Base-by-base conservation (phyloP, 2,888 invertebrate genomes). In the Nebria salina region DNA sequence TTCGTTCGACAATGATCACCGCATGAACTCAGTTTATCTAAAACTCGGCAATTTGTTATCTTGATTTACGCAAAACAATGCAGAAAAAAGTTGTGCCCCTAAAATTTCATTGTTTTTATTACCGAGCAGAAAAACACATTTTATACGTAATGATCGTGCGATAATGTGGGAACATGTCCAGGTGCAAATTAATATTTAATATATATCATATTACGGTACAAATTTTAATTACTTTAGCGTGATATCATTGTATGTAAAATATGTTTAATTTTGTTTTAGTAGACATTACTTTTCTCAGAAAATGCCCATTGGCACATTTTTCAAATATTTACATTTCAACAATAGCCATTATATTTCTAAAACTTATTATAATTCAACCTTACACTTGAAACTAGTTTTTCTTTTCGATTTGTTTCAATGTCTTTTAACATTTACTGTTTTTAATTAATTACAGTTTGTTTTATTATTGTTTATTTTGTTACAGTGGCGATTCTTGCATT, bases 401-500 rank as follows among this genome's bases (percentile, higher is more conserved):
- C 2, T 1, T 34, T 34, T 34, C 5, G 34, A 34, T 34, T 2
- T 34, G 0, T 65, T n/a, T 66, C 2, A n/a, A 66, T 15, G 15
- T 66, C 26, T 15, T 70, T 26, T 13, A 8, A 70, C 9, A 20
- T 34, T 3, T 15, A 0, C 20, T 25, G 66, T 25, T 13, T 66
- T 66, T 2, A 25, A 9, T 8, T 13, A 25, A 25, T 66, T 15
- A 66, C 15, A 66, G 66, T 13, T 25, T 66, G 65, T 65, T n/a
- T 65, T 34, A 34, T 54, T 54, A 2, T 54, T 54, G 54, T 54
- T 73, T 11, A 25, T 9, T 42, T 65, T 76, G 76, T 76, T 76
- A 41, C 76, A 81, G 81, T 76, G 20, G 11, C 72, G 6, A n/a
- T 81, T 20, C 72, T 76, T 20, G 26, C 43, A 20, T 25, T n/a